Evolutionary conservation across 2,888 invertebrate species (phyloP).

Genomic region (Habroteleia sp.): DNA sequence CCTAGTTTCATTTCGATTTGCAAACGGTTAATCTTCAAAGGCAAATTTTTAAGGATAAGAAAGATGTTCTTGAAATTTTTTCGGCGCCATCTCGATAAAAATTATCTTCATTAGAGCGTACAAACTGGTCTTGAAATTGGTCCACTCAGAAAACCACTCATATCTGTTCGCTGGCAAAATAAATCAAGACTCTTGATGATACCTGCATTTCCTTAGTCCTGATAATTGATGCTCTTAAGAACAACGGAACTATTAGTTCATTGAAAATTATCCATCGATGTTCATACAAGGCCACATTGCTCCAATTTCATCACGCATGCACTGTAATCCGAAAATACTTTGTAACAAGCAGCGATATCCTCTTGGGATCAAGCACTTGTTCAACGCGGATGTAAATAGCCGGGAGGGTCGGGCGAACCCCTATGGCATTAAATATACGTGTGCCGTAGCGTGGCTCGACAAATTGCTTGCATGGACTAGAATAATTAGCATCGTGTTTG

Average conservation of each 20-base stretch:
- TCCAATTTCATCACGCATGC: conserved; percentile 50
- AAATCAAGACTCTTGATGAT: conserved; percentile 22
- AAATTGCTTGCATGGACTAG: conserved; percentile 78
- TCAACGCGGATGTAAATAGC: conserved; percentile 78
- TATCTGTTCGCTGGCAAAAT: conserved; percentile 22
- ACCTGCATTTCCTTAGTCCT: conserved; percentile 15
- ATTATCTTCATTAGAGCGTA: too few species aligned
- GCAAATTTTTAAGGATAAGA: too few species aligned
- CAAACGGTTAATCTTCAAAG: too few species aligned
- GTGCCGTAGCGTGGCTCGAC: conserved; percentile 72
- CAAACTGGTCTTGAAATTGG: conserved; percentile 40
- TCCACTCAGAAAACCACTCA: conserved; percentile 3
- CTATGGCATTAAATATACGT: conserved; percentile 75
- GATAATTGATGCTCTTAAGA: conserved; percentile 36
- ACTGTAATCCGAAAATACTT: conserved; percentile 50
- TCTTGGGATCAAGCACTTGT: conserved; percentile 67
- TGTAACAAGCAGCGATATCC: conserved; percentile 39
- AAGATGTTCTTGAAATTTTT: too few species aligned
- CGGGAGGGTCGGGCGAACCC: conserved; percentile 69
- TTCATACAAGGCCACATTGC: conserved; percentile 6
- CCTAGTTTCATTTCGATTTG: too few species aligned
- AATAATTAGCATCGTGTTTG: conserved; percentile 77
- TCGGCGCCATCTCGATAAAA: too few species aligned
- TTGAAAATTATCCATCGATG: conserved; percentile 35
- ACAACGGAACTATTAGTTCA: conserved; percentile 36